Conservation (phyloP, 2,888 invertebrate species). For the Escarpia spicata region DNA sequence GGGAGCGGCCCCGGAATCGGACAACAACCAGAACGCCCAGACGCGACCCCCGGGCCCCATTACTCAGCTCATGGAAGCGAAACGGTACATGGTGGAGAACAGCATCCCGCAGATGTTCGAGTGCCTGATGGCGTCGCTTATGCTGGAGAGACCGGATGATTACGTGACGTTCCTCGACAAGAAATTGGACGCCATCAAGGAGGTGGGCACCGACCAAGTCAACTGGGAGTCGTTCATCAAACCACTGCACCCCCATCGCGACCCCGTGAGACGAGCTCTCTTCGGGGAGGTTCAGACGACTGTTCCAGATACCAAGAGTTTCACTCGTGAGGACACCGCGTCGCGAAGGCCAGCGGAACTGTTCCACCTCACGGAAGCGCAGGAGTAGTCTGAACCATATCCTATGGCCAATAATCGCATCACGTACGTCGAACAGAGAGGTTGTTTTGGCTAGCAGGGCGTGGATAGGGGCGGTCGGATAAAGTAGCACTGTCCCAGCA, state of each 20-base stretch:
- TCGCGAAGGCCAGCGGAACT: not conserved
- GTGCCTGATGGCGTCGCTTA: slow-evolving; percentile 58
- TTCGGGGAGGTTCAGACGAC: not conserved
- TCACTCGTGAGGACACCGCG: not conserved
- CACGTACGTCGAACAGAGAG: too few relatives aligned
- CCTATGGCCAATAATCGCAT: not conserved
- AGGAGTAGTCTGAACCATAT: not conserved
- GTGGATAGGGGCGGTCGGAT: too few relatives aligned
- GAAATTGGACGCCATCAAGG: slow-evolving; percentile 56
- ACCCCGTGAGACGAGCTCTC: slow-evolving; percentile 40
- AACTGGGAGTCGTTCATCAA: slow-evolving; percentile 63
- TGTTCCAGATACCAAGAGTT: not conserved
- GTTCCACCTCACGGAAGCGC: not conserved
- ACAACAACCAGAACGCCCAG: not conserved
- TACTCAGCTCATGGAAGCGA: slow-evolving; percentile 44
- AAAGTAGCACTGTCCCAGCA: too few relatives aligned
- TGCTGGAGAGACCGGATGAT: slow-evolving; percentile 62
- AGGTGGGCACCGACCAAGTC: slow-evolving; percentile 57
- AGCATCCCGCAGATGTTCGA: slow-evolving; percentile 62
- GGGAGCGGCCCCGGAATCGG: not conserved
- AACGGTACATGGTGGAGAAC: slow-evolving; percentile 54
- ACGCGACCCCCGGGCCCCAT: slow-evolving; percentile 35
- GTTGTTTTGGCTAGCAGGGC: too few relatives aligned
- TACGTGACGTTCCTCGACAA: slow-evolving; percentile 57
- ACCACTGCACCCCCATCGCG: slow-evolving; percentile 58